Percentiles rank a stretch among this genome's conserved stretches.
Evolutionary conservation across 2,113 vertebrate genomes (phyloP).

Genomic region (Carlito syrichta): DNA sequence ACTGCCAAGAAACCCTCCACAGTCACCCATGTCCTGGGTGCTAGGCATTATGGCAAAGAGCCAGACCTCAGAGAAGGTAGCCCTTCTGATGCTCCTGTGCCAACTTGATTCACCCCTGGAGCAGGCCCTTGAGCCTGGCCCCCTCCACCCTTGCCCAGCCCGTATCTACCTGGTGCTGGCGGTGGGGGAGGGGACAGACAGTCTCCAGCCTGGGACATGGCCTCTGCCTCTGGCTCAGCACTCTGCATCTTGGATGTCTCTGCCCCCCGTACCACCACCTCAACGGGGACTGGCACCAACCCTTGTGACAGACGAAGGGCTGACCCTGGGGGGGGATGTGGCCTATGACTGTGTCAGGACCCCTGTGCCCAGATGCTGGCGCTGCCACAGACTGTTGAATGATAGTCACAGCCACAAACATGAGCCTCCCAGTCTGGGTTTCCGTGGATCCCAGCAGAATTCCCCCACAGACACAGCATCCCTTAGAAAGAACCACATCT

Average conservation of each 20-base stretch:
- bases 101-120: background rate
- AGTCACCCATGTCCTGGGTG: background rate
- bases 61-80: background rate
- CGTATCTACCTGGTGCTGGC: background rate
- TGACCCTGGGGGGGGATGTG: accelerated
- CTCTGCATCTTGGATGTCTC: accelerated
- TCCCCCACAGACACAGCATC: background rate
- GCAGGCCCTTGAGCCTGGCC: no score
- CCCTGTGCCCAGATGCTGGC: accelerated
- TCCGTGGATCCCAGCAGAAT: no score
- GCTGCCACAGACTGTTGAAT: background rate
- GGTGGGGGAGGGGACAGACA: no score
- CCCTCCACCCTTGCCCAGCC: background rate
- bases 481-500: background rate
- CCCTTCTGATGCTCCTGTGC: no score
- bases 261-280: accelerated
- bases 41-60: background rate
- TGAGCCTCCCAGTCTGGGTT: accelerated
- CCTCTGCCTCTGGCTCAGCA: background rate
- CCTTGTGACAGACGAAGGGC: accelerated
- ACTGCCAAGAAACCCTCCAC: background rate
- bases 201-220: accelerated
- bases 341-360: background rate
- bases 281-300: accelerated
- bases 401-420: accelerated